Percentiles rank a stretch among this genome's conserved stretches.
Evolutionary conservation across 2,888 invertebrate genomes (phyloP).

Genomic region (Ormyrus nitidulus): DNA sequence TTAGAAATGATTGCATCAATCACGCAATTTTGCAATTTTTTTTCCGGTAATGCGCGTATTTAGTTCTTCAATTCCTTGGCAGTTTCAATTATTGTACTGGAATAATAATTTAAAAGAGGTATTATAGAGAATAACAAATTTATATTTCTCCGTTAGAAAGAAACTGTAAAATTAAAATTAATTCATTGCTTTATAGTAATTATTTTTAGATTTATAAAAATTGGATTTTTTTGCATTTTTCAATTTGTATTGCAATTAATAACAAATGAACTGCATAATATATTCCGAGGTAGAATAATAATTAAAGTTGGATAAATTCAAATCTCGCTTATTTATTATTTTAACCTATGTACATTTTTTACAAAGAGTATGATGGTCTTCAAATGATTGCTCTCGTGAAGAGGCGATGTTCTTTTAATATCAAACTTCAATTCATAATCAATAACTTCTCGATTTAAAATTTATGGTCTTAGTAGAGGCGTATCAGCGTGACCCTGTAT

Average conservation of each 20-base stretch:
- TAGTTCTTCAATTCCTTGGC: neutral
- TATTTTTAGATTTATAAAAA: neutral
- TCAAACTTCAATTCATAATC: neutral
- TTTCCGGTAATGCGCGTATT: neutral
- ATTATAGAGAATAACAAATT: neutral
- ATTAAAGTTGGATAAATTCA: neutral
- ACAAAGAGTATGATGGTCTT: conserved; percentile 32
- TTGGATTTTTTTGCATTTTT: neutral
- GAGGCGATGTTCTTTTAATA: neutral
- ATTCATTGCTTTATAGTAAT: no score
- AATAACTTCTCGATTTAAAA: neutral
- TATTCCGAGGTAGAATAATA: neutral
- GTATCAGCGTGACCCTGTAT: conserved; percentile 47
- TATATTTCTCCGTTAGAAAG: neutral
- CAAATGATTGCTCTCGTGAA: no score
- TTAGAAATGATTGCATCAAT: neutral
- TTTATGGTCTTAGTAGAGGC: neutral
- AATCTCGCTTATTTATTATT: conserved; percentile 30
- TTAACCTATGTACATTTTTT: conserved; percentile 45
- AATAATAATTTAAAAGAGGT: conserved; percentile 2
- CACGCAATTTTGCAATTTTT: neutral
- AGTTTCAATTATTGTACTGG: neutral
- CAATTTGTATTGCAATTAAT: neutral
- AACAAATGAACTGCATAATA: neutral
- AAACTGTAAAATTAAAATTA: neutral